Evolutionary conservation across 2,888 invertebrate genomes (phyloP).

Genomic region (Hartigia nigra): DNA sequence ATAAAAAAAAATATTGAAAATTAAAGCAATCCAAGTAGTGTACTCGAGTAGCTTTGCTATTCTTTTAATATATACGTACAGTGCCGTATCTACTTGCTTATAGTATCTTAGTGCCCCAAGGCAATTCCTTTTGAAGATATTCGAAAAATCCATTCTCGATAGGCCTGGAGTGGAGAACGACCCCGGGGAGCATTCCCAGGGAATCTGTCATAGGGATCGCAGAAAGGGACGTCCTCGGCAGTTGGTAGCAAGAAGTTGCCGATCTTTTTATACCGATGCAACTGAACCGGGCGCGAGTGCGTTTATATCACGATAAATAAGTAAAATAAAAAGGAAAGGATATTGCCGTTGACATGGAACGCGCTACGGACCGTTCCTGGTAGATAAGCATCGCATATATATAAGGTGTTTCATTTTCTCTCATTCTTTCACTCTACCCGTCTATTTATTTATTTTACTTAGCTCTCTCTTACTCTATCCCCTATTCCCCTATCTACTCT

Average conservation of each 20-base stretch:
- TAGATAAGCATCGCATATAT: conserved; percentile 44
- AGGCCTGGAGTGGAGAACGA: conserved; percentile 1
- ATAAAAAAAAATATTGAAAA: not conserved
- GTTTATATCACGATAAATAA: conserved; percentile 40
- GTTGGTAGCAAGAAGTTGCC: conserved; percentile 4
- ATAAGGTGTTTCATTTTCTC: conserved; percentile 22
- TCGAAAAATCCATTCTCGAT: not conserved
- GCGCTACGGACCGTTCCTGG: conserved; percentile 22
- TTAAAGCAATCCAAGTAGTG: not conserved
- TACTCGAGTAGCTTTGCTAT: not conserved
- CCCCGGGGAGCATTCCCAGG: conserved; percentile 2
- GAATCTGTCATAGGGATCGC: conserved; percentile 8
- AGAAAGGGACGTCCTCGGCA: conserved; percentile 1
- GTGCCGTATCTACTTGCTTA: not conserved
- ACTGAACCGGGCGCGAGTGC: conserved; percentile 8
- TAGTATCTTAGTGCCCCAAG: not conserved
- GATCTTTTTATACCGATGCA: conserved; percentile 1
- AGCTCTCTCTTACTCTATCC: not conserved
- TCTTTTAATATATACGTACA: not conserved
- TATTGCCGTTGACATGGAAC: conserved; percentile 43
- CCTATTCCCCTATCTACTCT: not conserved
- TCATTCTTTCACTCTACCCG: conserved; percentile 13
- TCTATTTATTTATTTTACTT: conserved; percentile 4
- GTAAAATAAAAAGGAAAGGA: conserved; percentile 43
- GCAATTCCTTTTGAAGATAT: not conserved